Evolutionary conservation across 1,140 invertebrate genomes (phyloP), one percentile per base, ranked within the genome.

Genomic region (Epicauta chinensis): DNA sequence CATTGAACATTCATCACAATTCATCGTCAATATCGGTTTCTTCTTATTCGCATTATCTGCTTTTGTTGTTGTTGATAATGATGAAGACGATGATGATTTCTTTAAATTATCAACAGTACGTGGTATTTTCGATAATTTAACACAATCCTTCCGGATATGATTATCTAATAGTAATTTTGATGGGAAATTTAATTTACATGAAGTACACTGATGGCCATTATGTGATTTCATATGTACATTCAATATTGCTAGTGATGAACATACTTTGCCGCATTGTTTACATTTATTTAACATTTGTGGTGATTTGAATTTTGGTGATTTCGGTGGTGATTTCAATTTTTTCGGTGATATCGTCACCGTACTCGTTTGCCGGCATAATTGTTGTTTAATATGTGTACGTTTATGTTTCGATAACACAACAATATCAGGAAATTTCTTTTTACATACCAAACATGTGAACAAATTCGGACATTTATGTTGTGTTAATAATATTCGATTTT

Each of bases 401-500:
- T 65, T 66, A 47, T 68, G 66, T 2, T 48, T 51, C 34, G 58
- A 59, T 1, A 68, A 56, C 35, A 55, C 23, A 5, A 52, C 17
- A 14, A 51, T 44, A 37, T 63, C 56, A 2, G 48, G 23, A 36
- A 68, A 68, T 15, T 43, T 30, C 48, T 65, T 63, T 31, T 55
- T 57, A 36, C 64, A 68, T 29, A 61, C 45, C 0, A 16, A 46
- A 49, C 66, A 66, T 32, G 42, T 49, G 16, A 59, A 44, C 11
- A 36, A 48, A 32, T 36, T 48, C 2, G 44, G 42, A 38, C 57
- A 62, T 32, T 56, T 45, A 41, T 68, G 66, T 31, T 49, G 61
- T 13, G 54, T 57, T 9, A 68, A 34, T 30, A 68, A 44, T 29
- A 62, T 51, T 15, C n/a, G 56, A 36, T 68, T 68, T 31, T 64